Percentiles rank a stretch among this genome's conserved stretches.
These are phyloP conservation scores for Pristiophorus japonicus DNA, from an alignment of 2,113 vertebrate genomes.

Conservation along the genomic window DNA sequence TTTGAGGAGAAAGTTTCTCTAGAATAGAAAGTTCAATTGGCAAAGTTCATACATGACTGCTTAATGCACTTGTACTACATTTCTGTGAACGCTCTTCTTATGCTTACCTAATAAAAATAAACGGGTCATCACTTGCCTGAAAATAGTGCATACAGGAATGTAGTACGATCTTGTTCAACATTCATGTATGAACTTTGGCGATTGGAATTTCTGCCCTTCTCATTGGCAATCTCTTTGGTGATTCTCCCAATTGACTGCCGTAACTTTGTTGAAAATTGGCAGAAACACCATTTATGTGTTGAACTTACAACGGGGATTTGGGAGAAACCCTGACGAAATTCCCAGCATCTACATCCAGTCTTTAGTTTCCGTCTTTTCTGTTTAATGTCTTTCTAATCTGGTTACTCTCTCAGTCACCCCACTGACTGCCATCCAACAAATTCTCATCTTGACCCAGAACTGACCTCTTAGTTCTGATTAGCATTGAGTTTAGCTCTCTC, in stretches of 20 bases:
- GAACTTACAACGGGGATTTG: not conserved
- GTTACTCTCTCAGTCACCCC: not conserved
- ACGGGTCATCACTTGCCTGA: not conserved
- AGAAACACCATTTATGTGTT: not conserved
- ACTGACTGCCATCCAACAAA: not conserved
- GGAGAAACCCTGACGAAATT: not conserved
- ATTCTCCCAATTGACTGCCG: not conserved
- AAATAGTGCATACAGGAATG: not conserved
- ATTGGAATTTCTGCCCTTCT: not conserved
- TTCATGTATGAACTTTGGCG: not conserved
- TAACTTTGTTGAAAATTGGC: not conserved
- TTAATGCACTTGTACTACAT: not conserved
- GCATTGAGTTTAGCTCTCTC: not conserved
- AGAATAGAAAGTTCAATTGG: not conserved
- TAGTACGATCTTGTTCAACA: no score
- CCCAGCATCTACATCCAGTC: not conserved
- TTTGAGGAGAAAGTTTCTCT: not conserved
- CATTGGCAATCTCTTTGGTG: not conserved
- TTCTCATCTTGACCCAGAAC: not conserved
- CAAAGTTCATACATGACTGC: not conserved
- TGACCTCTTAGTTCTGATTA: constrained; percentile 12
- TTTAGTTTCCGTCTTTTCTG: not conserved
- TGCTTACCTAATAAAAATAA: no score
- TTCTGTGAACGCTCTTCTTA: not conserved
- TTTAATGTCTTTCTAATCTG: not conserved